Conservation (phyloP, 1,140 invertebrate species). For the Lepidurus apus region DNA sequence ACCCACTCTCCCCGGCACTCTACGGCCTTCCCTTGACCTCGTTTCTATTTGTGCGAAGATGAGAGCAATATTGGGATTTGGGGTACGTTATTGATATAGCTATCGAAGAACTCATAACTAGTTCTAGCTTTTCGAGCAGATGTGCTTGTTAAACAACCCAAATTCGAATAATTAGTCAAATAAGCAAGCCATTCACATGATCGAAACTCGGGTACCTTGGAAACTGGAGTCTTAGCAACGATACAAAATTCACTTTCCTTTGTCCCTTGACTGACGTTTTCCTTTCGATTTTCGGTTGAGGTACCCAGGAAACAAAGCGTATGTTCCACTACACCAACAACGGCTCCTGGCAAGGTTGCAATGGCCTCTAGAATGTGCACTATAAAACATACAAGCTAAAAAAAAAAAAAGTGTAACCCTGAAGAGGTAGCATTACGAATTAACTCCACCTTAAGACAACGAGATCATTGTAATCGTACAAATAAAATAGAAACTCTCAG, state of each 20-base stretch:
- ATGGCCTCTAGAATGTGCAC: background rate
- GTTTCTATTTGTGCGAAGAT: background rate
- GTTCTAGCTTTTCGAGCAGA: background rate
- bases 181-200: no score
- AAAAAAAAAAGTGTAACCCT: background rate
- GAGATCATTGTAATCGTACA: no score
- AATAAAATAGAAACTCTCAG: no score
- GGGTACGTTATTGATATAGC: background rate
- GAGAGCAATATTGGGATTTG: background rate
- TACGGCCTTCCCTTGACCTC: conserved; percentile 16
- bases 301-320: background rate
- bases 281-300: background rate
- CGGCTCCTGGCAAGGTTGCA: conserved; percentile 1
- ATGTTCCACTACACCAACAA: background rate
- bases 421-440: background rate
- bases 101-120: no score
- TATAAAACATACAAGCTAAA: background rate
- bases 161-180: no score
- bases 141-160: background rate
- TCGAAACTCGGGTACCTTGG: no score
- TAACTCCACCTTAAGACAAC: no score
- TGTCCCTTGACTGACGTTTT: background rate
- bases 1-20: background rate
- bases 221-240: background rate
- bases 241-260: conserved; percentile 17